These are phyloP conservation scores for Engraulis encrasicolus DNA, from an alignment of 2,113 vertebrate genomes.

Conservation along the genomic window DNA sequence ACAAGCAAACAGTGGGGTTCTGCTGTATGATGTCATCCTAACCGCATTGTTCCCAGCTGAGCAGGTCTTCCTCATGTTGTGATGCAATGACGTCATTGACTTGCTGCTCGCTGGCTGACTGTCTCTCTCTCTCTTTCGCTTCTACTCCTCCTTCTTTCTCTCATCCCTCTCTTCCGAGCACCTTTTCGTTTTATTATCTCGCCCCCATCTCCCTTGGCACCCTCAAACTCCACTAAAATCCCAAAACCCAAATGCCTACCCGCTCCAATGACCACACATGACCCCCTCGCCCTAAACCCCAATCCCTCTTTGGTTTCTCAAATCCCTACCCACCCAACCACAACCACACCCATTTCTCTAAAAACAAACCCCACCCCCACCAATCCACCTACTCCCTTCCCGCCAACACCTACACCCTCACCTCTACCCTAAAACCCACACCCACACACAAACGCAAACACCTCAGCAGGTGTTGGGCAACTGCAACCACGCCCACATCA, in stretches of 20 bases:
- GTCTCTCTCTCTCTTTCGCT: neutral
- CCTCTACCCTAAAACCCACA: too few species aligned
- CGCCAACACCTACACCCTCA: too few species aligned
- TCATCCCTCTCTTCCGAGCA: neutral
- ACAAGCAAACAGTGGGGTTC: neutral
- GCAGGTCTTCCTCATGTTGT: conserved; percentile 3
- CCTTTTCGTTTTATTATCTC: neutral
- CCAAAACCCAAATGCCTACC: neutral
- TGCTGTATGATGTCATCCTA: conserved; percentile 28
- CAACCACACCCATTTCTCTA: too few species aligned
- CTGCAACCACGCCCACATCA: too few species aligned
- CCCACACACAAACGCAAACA: neutral
- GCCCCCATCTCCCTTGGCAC: neutral
- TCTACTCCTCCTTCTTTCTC: too few species aligned
- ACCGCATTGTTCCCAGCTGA: neutral
- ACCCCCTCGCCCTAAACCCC: too few species aligned
- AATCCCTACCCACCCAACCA: too few species aligned
- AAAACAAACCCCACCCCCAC: neutral
- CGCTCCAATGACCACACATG: neutral
- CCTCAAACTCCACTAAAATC: neutral
- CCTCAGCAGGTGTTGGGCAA: too few species aligned
- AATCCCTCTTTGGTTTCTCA: too few species aligned
- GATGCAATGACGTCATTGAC: too few species aligned
- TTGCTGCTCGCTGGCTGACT: conserved; percentile 29
- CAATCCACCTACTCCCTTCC: neutral